A percentile compares a stretch with the other conserved stretches of the same genome.
phyloP scores from a whole-genome alignment of 2,797 vertebrate genomes.

The Antennarius maculatus region DNA sequence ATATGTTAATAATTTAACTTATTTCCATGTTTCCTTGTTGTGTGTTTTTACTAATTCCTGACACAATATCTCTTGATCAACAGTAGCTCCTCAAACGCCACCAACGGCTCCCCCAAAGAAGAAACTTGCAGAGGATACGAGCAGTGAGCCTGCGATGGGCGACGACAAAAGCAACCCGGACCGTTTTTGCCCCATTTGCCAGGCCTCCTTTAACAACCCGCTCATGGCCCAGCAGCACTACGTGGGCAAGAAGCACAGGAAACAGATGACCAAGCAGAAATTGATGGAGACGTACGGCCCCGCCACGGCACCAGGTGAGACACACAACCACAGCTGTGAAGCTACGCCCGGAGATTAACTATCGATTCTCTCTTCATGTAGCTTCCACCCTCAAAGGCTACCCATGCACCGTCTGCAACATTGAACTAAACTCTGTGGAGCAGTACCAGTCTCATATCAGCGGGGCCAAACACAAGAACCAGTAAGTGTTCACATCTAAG shows the following conservation, averaged over 20 bases:
- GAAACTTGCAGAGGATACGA: slow-evolving; percentile 36
- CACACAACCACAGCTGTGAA: neutral
- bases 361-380: slow-evolving; percentile 52
- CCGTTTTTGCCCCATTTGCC: slow-evolving; percentile 95
- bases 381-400: slow-evolving; percentile 89
- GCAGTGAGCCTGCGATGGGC: neutral
- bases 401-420: slow-evolving; percentile 91
- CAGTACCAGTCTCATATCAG: slow-evolving; percentile 98
- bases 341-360: neutral
- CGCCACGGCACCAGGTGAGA: slow-evolving; percentile 76
- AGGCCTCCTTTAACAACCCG: slow-evolving; percentile 96
- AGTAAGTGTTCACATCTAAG: slow-evolving; percentile 82
- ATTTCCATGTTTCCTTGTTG: too few species aligned
- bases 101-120: slow-evolving; percentile 60
- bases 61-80: neutral
- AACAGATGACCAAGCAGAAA: slow-evolving; percentile 93
- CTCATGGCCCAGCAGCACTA: slow-evolving; percentile 98
- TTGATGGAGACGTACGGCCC: slow-evolving; percentile 93
- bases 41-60: too few species aligned
- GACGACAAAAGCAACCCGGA: slow-evolving; percentile 83
- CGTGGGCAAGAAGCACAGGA: slow-evolving; percentile 94
- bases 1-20: neutral
- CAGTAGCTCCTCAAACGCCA: slow-evolving; percentile 37
- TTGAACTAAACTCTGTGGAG: slow-evolving; percentile 97
- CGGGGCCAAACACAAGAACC: slow-evolving; percentile 97